A percentile compares a stretch with the other conserved stretches of the same genome.
These are phyloP conservation scores for Phenganax marumi DNA, from an alignment of 92 coral and sea anemone genomes.

Conservation along the genomic window DNA sequence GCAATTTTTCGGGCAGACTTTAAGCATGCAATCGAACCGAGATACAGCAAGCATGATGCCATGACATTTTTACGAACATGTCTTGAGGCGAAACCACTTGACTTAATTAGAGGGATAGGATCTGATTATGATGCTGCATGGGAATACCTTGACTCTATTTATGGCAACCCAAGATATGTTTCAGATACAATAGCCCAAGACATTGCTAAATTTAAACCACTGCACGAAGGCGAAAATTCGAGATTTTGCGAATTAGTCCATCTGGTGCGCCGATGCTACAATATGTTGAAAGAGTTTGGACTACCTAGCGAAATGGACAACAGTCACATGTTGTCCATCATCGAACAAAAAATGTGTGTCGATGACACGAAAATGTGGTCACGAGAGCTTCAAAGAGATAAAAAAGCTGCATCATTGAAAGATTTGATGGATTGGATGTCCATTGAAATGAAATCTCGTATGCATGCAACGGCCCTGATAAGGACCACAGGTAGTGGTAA, in stretches of 20 bases:
- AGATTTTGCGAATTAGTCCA: constrained; percentile 56
- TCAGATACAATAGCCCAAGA: constrained; percentile 49
- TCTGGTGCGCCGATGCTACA: constrained; percentile 38
- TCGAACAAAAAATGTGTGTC: constrained; percentile 56
- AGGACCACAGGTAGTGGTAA: constrained; percentile 28
- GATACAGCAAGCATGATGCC: constrained; percentile 48
- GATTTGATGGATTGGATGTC: constrained; percentile 58
- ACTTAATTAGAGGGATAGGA: constrained; percentile 58
- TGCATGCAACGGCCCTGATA: constrained; percentile 28
- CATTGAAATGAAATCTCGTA: constrained; percentile 39
- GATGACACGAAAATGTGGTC: constrained; percentile 58
- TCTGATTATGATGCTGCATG: constrained; percentile 54
- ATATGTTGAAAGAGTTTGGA: constrained; percentile 4
- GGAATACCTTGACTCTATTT: constrained; percentile 49
- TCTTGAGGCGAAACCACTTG: constrained; percentile 48
- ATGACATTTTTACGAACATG: constrained; percentile 47
- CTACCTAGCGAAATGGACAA: constrained; percentile 52
- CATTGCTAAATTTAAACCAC: constrained; percentile 34
- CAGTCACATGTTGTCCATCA: constrained; percentile 52
- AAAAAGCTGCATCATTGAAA: constrained; percentile 50
- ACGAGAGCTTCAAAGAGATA: constrained; percentile 47
- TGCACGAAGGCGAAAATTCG: constrained; percentile 42
- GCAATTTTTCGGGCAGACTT: constrained; percentile 55
- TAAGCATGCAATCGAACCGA: constrained; percentile 58
- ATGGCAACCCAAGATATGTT: constrained; percentile 43